phyloP scores from a whole-genome alignment of 2,797 vertebrate genomes.

The Fratercula arctica region DNA sequence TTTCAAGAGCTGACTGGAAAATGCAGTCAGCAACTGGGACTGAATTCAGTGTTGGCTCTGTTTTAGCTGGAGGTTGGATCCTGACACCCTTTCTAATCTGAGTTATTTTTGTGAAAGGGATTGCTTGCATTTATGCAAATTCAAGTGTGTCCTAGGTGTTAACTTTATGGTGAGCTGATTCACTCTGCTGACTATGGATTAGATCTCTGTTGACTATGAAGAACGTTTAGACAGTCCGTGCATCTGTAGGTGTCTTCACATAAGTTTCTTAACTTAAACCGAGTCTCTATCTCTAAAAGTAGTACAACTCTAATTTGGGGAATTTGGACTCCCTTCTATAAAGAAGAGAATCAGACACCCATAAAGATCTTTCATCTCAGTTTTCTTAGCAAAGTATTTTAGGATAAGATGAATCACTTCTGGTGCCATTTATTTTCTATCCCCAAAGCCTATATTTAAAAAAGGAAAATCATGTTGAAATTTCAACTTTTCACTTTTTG shows the following conservation, averaged over 20 bases:
- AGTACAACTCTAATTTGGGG: not conserved
- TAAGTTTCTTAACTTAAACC: not conserved
- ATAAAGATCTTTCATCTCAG: not conserved
- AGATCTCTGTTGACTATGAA: not conserved
- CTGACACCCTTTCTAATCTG: not conserved
- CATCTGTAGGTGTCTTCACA: not conserved
- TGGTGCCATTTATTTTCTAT: not conserved
- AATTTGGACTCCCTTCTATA: not conserved
- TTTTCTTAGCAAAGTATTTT: not conserved
- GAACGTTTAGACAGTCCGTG: not conserved
- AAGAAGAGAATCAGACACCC: not conserved
- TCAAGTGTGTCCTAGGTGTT: not conserved
- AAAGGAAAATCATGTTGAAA: not conserved
- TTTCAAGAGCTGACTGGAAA: not conserved
- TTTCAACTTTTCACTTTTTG: not conserved
- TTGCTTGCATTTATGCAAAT: not conserved
- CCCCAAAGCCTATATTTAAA: not conserved
- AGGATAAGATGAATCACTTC: not conserved
- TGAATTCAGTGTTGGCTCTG: not conserved
- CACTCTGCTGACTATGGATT: not conserved
- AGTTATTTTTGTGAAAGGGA: not conserved
- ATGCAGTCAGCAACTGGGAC: not conserved
- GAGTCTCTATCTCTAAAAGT: not conserved
- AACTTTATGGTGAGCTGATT: not conserved
- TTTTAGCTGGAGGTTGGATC: not conserved